Percentiles rank a stretch among this genome's conserved stretches.
Evolutionary conservation across 2,888 invertebrate genomes (phyloP).

Genomic region (Clostera curtula): DNA sequence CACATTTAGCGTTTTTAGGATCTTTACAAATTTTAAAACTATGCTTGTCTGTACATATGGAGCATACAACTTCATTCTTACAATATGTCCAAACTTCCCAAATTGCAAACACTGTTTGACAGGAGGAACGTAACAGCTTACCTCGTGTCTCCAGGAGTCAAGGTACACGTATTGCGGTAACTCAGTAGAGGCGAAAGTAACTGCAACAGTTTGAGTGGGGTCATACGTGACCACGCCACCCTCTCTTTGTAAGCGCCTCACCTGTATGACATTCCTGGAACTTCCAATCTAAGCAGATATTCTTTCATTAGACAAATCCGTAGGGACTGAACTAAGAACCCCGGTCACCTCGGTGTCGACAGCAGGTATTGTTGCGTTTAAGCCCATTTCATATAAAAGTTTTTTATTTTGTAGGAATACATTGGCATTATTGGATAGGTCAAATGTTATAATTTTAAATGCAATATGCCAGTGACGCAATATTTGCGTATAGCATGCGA

Average conservation of each 20-base stretch:
- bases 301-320: not conserved
- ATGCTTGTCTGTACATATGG: constrained; percentile 3
- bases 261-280: not conserved
- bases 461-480: not conserved
- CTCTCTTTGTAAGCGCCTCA: not conserved
- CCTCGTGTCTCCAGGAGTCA: not conserved
- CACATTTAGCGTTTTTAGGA: constrained; percentile 1
- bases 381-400: not conserved
- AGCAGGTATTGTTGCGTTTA: no score
- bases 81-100: constrained; percentile 5
- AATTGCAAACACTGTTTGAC: constrained; percentile 4
- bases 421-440: no score
- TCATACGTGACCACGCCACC: not conserved
- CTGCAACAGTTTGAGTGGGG: not conserved
- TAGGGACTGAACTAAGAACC: not conserved
- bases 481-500: not conserved
- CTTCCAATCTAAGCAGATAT: not conserved
- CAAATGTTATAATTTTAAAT: not conserved
- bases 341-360: not conserved
- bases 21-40: constrained; percentile 3
- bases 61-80: constrained; percentile 1
- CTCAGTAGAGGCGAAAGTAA: not conserved
- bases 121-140: constrained; percentile 1
- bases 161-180: not conserved
- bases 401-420: no score